Evolutionary conservation across 1,140 invertebrate species (phyloP).

Genomic region (Eriosoma lanigerum): DNA sequence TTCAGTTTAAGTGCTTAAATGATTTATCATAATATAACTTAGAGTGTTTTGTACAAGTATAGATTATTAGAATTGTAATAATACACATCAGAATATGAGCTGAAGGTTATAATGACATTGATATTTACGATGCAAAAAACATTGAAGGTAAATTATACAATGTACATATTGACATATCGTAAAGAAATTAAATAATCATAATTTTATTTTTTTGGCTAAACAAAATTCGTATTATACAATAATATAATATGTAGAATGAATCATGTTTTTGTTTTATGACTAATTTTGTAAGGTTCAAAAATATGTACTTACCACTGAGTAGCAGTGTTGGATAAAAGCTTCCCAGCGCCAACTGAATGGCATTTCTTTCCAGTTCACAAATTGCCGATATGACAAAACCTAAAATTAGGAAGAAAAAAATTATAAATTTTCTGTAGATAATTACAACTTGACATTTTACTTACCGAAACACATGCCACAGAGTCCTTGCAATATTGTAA

Average conservation of each 20-base stretch:
- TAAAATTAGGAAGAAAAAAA: conserved; percentile 55
- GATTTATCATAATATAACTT: not conserved
- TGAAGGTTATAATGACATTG: conserved; percentile 17
- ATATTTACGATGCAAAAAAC: no score
- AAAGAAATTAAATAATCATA: not conserved
- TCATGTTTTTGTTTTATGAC: no score
- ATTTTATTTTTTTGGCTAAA: not conserved
- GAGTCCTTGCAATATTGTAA: conserved; percentile 80
- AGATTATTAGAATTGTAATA: not conserved
- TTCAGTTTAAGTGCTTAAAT: not conserved
- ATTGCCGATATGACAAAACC: conserved; percentile 85
- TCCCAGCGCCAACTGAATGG: conserved; percentile 89
- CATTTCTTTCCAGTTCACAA: conserved; percentile 86
- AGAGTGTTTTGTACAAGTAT: not conserved
- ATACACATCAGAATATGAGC: not conserved
- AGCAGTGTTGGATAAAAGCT: conserved; percentile 91
- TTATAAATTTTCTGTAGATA: not conserved
- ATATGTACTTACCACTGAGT: conserved; percentile 69
- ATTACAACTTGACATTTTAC: conserved; percentile 54
- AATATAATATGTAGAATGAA: no score
- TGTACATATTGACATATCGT: no score
- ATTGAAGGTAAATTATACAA: no score
- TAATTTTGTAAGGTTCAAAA: not conserved
- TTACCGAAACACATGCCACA: conserved; percentile 92
- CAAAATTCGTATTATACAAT: not conserved